A percentile compares a stretch with the other conserved stretches of the same genome.
Conservation (phyloP, 2,888 invertebrate species). For the Cenopis cana region DNA sequence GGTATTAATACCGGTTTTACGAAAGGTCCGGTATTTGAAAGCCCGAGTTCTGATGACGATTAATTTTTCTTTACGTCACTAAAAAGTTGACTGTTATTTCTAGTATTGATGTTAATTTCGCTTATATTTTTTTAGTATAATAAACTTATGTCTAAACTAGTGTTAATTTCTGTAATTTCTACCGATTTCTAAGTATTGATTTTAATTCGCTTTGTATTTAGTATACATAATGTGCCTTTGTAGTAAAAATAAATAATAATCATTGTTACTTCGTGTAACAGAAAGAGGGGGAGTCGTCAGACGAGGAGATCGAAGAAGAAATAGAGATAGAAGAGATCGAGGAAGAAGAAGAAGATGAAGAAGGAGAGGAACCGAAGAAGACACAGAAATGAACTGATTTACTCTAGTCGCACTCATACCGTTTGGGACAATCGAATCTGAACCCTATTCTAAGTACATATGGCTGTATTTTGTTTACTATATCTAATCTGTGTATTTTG, state of each 20-base stretch:
- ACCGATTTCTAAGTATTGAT: background rate
- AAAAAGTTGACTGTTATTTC: too few species aligned
- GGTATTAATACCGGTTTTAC: too few species aligned
- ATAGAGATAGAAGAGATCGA: slow-evolving; percentile 52
- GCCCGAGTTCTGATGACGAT: too few species aligned
- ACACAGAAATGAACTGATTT: slow-evolving; percentile 45
- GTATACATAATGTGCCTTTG: background rate
- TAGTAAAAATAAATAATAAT: background rate
- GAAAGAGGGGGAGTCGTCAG: slow-evolving; percentile 75
- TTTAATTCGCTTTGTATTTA: background rate
- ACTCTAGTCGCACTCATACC: slow-evolving; percentile 4
- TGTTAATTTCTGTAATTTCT: background rate
- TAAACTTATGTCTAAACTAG: too few species aligned
- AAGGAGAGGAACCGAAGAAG: slow-evolving; percentile 48
- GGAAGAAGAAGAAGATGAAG: slow-evolving; percentile 53
- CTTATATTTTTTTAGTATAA: too few species aligned
- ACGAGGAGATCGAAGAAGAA: slow-evolving; percentile 75
- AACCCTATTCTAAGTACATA: background rate
- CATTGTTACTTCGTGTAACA: slow-evolving; percentile 51
- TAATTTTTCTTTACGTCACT: too few species aligned
- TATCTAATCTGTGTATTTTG: background rate
- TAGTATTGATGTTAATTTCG: too few species aligned
- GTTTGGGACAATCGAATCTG: slow-evolving; percentile 7
- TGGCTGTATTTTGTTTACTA: background rate
- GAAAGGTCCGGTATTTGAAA: too few species aligned